These are phyloP conservation scores for Orycteropus afer DNA, from an alignment of 2,113 vertebrate genomes.

Conservation along the genomic window DNA sequence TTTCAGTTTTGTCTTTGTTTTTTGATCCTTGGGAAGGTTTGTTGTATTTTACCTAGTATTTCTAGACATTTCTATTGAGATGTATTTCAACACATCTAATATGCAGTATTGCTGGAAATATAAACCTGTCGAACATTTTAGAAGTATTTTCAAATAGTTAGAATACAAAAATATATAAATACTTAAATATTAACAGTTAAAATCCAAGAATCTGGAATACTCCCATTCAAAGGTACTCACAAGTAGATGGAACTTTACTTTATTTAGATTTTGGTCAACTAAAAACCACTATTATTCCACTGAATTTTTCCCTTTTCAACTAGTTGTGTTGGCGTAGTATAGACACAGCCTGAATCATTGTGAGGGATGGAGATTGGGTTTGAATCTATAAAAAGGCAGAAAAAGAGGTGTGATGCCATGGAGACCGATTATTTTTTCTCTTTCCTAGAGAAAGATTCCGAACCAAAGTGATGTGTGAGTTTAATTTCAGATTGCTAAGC, in stretches of 20 bases:
- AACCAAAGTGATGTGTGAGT: conserved; percentile 35
- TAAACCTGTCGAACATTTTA: background rate
- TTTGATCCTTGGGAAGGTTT: background rate
- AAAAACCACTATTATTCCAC: conserved; percentile 23
- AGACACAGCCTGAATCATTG: conserved; percentile 68
- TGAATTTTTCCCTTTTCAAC: conserved; percentile 49
- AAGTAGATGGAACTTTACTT: conserved; percentile 26
- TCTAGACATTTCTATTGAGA: background rate
- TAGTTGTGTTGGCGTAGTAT: conserved; percentile 68
- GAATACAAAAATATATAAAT: background rate
- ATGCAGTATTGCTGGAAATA: background rate
- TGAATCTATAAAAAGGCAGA: conserved; percentile 67
- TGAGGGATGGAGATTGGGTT: conserved; percentile 57
- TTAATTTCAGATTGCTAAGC: conserved; percentile 61
- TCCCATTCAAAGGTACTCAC: background rate
- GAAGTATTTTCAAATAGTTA: background rate
- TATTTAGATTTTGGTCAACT: conserved; percentile 52
- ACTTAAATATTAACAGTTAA: conserved; percentile 13
- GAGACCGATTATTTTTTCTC: conserved; percentile 19
- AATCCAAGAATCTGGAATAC: background rate
- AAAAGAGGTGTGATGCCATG: conserved; percentile 61
- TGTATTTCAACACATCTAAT: background rate
- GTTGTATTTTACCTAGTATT: background rate
- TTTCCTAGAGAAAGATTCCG: conserved; percentile 56
- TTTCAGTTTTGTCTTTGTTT: background rate